Evolutionary conservation across 2,888 invertebrate species (phyloP), one percentile per base, ranked within the genome.

Genomic region (Pemphredon lugubris): DNA sequence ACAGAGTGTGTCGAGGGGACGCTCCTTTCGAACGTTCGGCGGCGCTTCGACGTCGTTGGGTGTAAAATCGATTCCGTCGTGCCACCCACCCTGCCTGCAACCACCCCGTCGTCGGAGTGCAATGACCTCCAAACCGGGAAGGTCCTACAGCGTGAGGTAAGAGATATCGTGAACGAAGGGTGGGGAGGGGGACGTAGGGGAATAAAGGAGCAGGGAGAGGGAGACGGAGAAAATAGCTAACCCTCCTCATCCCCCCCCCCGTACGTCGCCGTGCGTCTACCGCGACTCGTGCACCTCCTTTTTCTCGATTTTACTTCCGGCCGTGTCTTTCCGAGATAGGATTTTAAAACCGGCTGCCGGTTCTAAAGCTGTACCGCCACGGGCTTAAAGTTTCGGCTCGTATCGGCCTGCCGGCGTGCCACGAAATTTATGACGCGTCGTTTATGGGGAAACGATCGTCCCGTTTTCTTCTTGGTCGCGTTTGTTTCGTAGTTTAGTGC

Each of bases 51-150:
- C 75, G 58, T 48, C 66, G 73, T 67, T n/a, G n/a, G 16, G 69
- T 58, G 66, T 76, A 77, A 78, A 82, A 87, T 87, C 87, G 86
- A 86, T 85, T n/a, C 77, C 53, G 68, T 37, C 47, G 67, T 58
- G 67, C 48, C 70, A 60, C 70, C 83, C 71, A 79, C 82, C 81
- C 80, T 73, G 73, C 68, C n/a, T 59, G 68, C 78, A 74, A 76
- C 76, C 79, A 73, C 67, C 76, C n/a, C n/a, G n/a, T n/a, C 75
- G 54, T 18, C 57, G 60, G 54, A 72, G 87, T 84, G 83, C 87
- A 84, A 88, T 88, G 87, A 86, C 87, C 87, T 86, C 87, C 74
- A 87, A 87, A 86, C 80, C 84, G 66, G 86, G 82, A 79, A 87
- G 86, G 77, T 84, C 86, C 76, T 86, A 86, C 66, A 80, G 81